These are phyloP conservation scores for Leuciscus waleckii DNA, from an alignment of 2,797 vertebrate genomes.

Conservation along the genomic window DNA sequence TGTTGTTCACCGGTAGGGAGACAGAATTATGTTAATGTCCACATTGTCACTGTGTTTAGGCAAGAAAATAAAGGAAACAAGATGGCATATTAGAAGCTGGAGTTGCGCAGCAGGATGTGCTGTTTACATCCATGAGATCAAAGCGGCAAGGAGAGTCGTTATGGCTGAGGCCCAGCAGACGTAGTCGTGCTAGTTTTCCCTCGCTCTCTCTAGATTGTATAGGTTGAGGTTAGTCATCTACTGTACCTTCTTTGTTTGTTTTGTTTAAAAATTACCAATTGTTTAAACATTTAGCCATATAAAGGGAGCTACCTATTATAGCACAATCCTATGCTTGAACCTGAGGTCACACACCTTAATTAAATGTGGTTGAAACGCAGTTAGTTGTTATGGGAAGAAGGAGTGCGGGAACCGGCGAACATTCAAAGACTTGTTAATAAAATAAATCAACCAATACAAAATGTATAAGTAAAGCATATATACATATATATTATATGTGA, in stretches of 20 bases:
- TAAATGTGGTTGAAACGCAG: not conserved
- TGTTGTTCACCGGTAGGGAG: slow-evolving; percentile 65
- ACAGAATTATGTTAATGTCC: slow-evolving; percentile 65
- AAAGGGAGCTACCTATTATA: not conserved
- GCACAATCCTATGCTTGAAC: not conserved
- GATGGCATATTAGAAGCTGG: slow-evolving; percentile 43
- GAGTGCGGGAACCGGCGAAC: too few species aligned
- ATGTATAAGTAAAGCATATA: too few species aligned
- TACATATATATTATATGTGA: too few species aligned
- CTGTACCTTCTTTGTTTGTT: not conserved
- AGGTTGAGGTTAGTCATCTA: not conserved
- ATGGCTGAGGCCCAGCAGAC: slow-evolving; percentile 43
- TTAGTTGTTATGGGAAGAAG: too few species aligned
- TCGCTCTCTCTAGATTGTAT: not conserved
- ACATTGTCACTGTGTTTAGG: slow-evolving; percentile 56
- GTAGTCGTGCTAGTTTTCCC: not conserved
- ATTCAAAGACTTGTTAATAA: too few species aligned
- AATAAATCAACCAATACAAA: too few species aligned
- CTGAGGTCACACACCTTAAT: not conserved
- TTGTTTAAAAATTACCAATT: not conserved
- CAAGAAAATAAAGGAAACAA: slow-evolving; percentile 54
- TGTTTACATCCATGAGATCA: slow-evolving; percentile 37
- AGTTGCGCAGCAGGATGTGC: slow-evolving; percentile 17
- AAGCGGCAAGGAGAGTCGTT: slow-evolving; percentile 1
- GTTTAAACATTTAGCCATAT: not conserved